A percentile compares a stretch with the other conserved stretches of the same genome.
Conservation (phyloP, 1,140 invertebrate genomes). For the Solen grandis region DNA sequence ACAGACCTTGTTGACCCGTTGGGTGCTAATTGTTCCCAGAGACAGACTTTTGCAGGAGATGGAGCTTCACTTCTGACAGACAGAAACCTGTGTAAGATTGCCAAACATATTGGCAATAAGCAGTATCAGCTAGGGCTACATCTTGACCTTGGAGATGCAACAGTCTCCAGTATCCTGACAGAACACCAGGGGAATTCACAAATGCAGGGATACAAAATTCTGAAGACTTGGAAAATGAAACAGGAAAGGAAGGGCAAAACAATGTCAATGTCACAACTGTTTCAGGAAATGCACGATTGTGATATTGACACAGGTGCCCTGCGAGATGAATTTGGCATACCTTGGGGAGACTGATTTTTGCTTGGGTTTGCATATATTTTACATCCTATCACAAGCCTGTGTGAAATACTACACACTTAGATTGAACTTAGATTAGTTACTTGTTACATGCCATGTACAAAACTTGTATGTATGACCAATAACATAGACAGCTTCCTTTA, state of each 20-base stretch:
- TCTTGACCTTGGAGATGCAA: slow-evolving; percentile 2
- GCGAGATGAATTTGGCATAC: neutral
- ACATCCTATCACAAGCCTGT: too few species aligned
- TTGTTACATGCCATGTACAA: too few species aligned
- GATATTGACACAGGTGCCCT: slow-evolving; percentile 22
- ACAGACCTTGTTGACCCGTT: too few species aligned
- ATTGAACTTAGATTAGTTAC: too few species aligned
- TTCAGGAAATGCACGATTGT: slow-evolving; percentile 35
- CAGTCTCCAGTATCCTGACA: slow-evolving; percentile 9
- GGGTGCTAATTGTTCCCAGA: too few species aligned
- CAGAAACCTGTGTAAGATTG: slow-evolving; percentile 16
- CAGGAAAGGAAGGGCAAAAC: neutral
- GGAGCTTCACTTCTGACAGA: neutral
- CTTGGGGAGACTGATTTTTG: neutral
- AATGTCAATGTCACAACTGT: neutral
- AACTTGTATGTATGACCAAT: too few species aligned
- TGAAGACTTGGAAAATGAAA: slow-evolving; percentile 24
- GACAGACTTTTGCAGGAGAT: too few species aligned
- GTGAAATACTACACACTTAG: too few species aligned
- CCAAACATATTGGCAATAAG: slow-evolving; percentile 31
- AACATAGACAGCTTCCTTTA: too few species aligned
- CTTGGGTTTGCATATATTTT: too few species aligned
- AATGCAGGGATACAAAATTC: slow-evolving; percentile 32
- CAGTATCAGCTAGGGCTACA: slow-evolving; percentile 35
- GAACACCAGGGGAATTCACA: slow-evolving; percentile 1